These are phyloP conservation scores for Psittacus erithacus DNA, from an alignment of 2,113 vertebrate genomes.

Conservation along the genomic window DNA sequence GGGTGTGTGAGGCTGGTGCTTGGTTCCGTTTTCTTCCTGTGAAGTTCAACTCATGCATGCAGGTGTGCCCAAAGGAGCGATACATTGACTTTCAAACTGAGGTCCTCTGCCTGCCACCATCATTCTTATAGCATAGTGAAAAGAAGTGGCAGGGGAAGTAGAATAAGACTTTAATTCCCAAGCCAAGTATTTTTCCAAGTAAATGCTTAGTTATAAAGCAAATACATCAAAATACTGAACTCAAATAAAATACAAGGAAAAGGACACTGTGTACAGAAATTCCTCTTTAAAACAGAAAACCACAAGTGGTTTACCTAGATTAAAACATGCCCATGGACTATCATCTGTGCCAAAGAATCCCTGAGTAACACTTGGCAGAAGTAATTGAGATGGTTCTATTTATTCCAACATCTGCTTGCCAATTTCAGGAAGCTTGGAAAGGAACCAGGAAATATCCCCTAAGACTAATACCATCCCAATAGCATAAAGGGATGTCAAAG, in stretches of 20 bases:
- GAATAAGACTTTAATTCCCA: not conserved
- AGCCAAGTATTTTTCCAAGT: not conserved
- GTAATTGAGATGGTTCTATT: not conserved
- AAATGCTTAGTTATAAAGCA: not conserved
- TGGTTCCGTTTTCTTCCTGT: not conserved
- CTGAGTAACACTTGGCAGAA: not conserved
- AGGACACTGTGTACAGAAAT: not conserved
- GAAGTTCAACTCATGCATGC: not conserved
- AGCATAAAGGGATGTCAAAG: not conserved
- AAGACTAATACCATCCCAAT: not conserved
- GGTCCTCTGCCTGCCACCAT: not conserved
- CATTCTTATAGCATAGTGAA: not conserved
- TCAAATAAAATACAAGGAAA: not conserved
- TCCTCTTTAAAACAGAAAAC: not conserved
- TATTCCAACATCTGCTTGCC: not conserved
- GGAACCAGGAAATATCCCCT: not conserved
- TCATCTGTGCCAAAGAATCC: not conserved
- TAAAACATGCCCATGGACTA: not conserved
- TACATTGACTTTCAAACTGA: not conserved
- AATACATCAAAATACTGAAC: not conserved
- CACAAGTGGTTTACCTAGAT: not conserved
- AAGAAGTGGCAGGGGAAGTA: not conserved
- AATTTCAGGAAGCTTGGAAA: not conserved
- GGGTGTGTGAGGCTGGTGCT: fast-evolving
- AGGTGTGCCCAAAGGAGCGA: not conserved